Evolutionary conservation across 2,888 invertebrate species (phyloP), one percentile per base, ranked within the genome.

Genomic region (Athalia circularis): DNA sequence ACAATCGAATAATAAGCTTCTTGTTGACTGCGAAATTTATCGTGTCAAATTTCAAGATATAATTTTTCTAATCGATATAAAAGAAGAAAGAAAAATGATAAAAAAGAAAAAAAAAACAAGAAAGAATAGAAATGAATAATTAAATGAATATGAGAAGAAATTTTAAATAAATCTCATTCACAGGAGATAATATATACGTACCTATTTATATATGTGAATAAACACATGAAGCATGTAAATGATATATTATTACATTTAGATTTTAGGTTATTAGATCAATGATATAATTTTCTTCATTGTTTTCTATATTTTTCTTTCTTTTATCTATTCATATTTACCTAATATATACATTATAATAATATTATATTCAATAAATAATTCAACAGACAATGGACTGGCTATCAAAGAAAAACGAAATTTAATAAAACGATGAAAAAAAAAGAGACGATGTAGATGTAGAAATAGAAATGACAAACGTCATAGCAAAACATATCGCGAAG

Each of bases 1-100:
- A 79, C 79, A 64, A 64, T 77, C 77, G 61, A 59, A 52, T 29
- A 29, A 29, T 29, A 77, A 9, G 74, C 15, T 80, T 48, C 29
- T 82, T n/a, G 29, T 15, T 6, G 15, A 43, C 5, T 48, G 54
- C 47, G 43, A 64, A 67, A 74, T n/a, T 45, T 48, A 83, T 84
- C 82, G 79, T 8, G 6, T 29, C 11, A 9, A 52, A 67, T 65
- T n/a, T 65, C 65, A 65, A 50, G 15, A 57, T 70, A 70, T 70
- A 70, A 70, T 72, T 72, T 72, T 72, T 72, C 72, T 72, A 59
- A 72, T 59, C 13, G 47, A 72, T 59, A 47, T 59, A 70, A 70
- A 13, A 13, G 29, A 54, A 54, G 4, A 54, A 4, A 54, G 9
- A 54, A 4, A 7, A 54, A 29, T 29, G 2, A 29, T 29, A 29